phyloP scores from a whole-genome alignment of 2,797 vertebrate species.

The Coluber constrictor region DNA sequence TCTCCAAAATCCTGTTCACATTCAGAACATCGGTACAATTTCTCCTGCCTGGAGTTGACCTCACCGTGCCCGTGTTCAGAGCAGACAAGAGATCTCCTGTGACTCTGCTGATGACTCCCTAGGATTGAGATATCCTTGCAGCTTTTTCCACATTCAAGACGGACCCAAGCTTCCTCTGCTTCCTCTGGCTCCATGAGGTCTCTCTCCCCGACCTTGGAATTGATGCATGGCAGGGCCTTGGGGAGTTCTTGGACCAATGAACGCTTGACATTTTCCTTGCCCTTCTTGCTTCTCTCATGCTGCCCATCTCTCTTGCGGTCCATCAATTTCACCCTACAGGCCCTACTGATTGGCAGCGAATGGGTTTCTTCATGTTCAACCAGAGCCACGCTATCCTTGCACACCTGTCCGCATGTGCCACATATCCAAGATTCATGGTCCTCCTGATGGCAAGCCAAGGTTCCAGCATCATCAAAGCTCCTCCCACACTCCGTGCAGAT shows the following conservation, averaged over 20 bases:
- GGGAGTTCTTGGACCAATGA: not conserved
- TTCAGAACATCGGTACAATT: not conserved
- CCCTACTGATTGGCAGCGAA: not conserved
- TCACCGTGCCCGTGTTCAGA: not conserved
- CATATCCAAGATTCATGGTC: slow-evolving; percentile 15
- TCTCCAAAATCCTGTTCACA: not conserved
- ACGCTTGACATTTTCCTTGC: not conserved
- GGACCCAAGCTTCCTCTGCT: not conserved
- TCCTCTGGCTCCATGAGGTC: not conserved
- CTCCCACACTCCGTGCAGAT: slow-evolving; percentile 11
- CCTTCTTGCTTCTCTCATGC: not conserved
- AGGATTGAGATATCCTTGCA: not conserved
- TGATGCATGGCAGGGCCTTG: too few relatives aligned
- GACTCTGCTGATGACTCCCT: not conserved
- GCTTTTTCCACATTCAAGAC: not conserved
- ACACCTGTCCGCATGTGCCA: slow-evolving; percentile 11
- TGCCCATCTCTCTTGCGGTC: not conserved
- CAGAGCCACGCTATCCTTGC: not conserved
- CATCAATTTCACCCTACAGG: not conserved
- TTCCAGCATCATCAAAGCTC: not conserved
- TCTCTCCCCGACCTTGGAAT: not conserved
- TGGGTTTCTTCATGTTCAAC: slow-evolving; percentile 1
- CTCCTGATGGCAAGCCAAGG: slow-evolving; percentile 8
- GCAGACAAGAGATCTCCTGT: not conserved
- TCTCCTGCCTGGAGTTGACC: not conserved